phyloP scores from a whole-genome alignment of 2,888 invertebrate species.

The Epirrita christyi region DNA sequence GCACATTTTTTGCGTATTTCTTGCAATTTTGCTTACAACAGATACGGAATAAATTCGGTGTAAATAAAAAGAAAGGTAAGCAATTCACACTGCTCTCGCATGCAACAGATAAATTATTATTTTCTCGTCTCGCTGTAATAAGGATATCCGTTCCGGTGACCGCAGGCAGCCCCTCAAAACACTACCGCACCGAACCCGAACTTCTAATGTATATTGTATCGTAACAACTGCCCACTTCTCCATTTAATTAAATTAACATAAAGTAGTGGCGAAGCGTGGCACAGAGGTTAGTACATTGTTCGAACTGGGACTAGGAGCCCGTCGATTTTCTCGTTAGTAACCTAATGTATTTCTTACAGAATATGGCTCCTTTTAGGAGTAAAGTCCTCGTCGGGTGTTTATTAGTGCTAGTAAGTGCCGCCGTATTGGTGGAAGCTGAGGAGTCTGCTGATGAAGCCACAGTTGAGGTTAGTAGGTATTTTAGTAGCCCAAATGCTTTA shows the following conservation, averaged over 20 bases:
- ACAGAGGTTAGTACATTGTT: conserved; percentile 25
- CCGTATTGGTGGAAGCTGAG: conserved; percentile 51
- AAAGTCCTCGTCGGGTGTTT: conserved; percentile 60
- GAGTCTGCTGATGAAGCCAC: conserved; percentile 66
- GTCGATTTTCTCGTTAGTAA: background rate
- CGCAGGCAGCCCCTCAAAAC: conserved; percentile 40
- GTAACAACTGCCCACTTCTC: conserved; percentile 37
- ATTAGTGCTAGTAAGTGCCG: conserved; percentile 55
- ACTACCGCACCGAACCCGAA: conserved; percentile 19
- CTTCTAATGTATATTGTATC: conserved; percentile 9
- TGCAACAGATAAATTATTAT: conserved; percentile 8
- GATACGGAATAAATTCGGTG: conserved; percentile 8
- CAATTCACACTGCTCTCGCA: background rate
- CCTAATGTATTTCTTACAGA: conserved; percentile 58
- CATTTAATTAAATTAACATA: conserved; percentile 59
- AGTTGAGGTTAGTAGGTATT: conserved; percentile 69
- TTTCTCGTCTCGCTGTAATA: conserved; percentile 48
- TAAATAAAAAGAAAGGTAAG: conserved; percentile 17
- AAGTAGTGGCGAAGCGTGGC: conserved; percentile 23
- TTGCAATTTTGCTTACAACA: background rate
- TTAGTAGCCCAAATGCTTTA: background rate
- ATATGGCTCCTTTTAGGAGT: conserved; percentile 62
- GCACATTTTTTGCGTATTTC: background rate
- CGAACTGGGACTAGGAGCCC: conserved; percentile 10
- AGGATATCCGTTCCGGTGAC: conserved; percentile 76